Evolutionary conservation across 2,797 vertebrate genomes (phyloP).

Genomic region (Danio tinwini): DNA sequence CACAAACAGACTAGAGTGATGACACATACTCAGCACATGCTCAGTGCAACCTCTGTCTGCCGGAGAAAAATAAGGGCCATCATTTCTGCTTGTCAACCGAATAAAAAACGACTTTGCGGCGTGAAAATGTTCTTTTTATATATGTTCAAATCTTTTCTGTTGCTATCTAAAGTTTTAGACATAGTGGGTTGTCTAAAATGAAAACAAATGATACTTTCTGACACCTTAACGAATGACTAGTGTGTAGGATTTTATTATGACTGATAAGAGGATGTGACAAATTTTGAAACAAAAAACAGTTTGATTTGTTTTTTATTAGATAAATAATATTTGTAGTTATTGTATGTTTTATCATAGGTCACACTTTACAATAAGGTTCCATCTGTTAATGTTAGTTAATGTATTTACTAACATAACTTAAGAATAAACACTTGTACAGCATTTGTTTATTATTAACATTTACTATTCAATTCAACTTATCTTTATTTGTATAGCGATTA

Average conservation of each 20-base stretch:
- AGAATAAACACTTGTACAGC: too few species aligned
- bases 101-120: background rate
- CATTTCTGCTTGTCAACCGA: background rate
- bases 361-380: too few species aligned
- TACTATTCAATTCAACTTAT: too few species aligned
- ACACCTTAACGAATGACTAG: background rate
- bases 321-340: background rate
- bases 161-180: background rate
- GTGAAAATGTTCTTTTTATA: background rate
- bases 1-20: background rate
- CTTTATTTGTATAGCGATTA: too few species aligned
- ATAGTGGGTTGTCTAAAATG: background rate
- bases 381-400: too few species aligned
- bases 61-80: background rate
- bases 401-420: too few species aligned
- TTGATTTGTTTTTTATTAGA: too few species aligned
- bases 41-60: background rate
- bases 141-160: background rate
- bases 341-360: too few species aligned
- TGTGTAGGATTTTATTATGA: background rate
- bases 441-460: too few species aligned
- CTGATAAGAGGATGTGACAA: background rate
- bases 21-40: conserved; percentile 3
- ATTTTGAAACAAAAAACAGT: background rate
- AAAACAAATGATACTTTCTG: background rate